A percentile compares a stretch with the other conserved stretches of the same genome.
phyloP scores from a whole-genome alignment of 2,797 vertebrate species.

The Mallotus villosus region DNA sequence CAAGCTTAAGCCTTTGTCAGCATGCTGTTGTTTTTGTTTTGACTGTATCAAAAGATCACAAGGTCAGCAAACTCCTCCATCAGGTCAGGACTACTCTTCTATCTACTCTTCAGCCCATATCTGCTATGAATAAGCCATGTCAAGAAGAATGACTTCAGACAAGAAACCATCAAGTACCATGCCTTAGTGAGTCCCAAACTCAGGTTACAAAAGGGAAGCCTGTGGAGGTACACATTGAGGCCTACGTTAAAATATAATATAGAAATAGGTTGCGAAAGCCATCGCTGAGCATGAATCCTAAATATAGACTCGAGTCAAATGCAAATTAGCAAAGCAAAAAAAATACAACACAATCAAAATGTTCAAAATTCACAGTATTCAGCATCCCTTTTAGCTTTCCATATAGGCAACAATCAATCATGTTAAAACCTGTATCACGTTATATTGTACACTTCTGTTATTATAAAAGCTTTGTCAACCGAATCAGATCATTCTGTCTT shows the following conservation, averaged over 20 bases:
- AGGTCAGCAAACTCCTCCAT: not conserved
- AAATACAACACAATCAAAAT: slow-evolving; percentile 7
- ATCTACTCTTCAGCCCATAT: not conserved
- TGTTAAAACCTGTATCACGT: not conserved
- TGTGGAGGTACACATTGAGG: not conserved
- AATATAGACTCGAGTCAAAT: not conserved
- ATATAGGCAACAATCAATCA: slow-evolving; percentile 1
- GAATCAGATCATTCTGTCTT: not conserved
- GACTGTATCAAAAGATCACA: not conserved
- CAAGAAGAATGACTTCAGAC: not conserved
- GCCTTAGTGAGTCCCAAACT: not conserved
- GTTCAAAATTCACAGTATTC: slow-evolving; percentile 42
- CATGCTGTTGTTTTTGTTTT: slow-evolving; percentile 5
- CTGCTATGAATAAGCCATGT: not conserved
- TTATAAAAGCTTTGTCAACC: not conserved
- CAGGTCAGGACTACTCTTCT: too few species aligned
- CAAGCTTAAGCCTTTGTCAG: not conserved
- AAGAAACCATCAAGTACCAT: not conserved
- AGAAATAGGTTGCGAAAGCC: not conserved
- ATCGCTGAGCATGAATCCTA: not conserved
- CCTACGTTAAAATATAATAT: not conserved
- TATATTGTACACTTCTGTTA: not conserved
- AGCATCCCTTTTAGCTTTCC: slow-evolving; percentile 45
- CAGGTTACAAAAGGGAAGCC: not conserved
- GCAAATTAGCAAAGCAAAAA: slow-evolving; percentile 8